Base-by-base conservation (phyloP, 2,888 invertebrate species). In the Eupithecia subfuscata region DNA sequence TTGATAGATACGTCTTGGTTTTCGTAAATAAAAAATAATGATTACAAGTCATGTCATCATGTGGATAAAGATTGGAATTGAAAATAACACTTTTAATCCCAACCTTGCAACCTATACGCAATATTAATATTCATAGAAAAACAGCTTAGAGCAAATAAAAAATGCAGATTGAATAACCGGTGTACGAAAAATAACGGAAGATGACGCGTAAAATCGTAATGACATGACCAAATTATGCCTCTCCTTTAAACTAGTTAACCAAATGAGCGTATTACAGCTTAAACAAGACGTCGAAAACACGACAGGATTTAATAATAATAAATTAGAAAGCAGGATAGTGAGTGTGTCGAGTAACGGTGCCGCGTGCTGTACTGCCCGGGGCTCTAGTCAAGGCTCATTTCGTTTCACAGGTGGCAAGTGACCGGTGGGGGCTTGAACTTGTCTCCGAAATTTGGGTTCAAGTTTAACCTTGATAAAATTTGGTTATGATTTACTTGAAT, bases 271-370 rank as follows among this genome's bases (percentile, higher is more conserved):
- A 43, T 52, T 74, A 69, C 52, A 69, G 71, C 71, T 77, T 69
- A 70, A 76, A 67, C 70, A 74, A 74, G 69, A 69, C 63, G 60
- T 40, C 64, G n/a, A 73, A 60, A 60, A 60, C 78, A 80, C 79
- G 81, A 77, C 78, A 84, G 81, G 83, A 83, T 80, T 83, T 82
- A 84, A 86, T 84, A 85, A 87, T 84, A 84, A 82, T 83, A 83
- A 83, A 88, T 87, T 88, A 87, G 87, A 87, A 88, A 87, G 86
- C 86, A 86, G 86, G 87, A 87, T 88, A 82, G 84, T 78, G 78
- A 92, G 88, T 93, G 88, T 93, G 94, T 90, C 93, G 85, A 80
- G 75, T 94, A 93, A 93, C 94, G 94, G 94, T 85, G 86, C 82
- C 82, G 74, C 77, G 77, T 78, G 79, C 80, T 70, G 71, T 80